phyloP scores from a whole-genome alignment of 1,140 invertebrate genomes.

The Macrosteles quadrilineatus region DNA sequence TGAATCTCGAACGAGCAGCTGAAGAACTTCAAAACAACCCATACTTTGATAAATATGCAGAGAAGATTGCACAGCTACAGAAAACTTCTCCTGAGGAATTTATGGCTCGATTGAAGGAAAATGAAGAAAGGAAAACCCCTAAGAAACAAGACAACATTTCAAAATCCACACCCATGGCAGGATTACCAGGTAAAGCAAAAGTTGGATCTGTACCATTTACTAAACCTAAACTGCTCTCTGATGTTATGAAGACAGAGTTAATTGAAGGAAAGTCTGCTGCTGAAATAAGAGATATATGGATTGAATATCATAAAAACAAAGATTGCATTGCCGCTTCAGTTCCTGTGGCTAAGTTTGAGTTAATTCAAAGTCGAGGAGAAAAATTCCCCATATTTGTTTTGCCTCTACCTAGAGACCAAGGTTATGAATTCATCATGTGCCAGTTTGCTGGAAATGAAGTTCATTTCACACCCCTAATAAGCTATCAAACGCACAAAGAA shows the following conservation, averaged over 20 bases:
- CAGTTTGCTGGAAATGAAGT: conserved; percentile 74
- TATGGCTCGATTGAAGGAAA: conserved; percentile 62
- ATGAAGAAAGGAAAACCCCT: conserved; percentile 54
- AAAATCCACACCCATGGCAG: neutral
- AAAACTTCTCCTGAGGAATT: conserved; percentile 75
- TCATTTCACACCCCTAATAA: conserved; percentile 84
- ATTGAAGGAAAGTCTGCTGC: conserved; percentile 69
- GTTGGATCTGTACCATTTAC: conserved; percentile 17
- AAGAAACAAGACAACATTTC: conserved; percentile 48
- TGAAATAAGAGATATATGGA: conserved; percentile 79
- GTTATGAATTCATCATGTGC: conserved; percentile 86
- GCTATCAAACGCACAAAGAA: conserved; percentile 88
- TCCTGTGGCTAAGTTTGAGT: conserved; percentile 59
- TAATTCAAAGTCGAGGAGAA: conserved; percentile 58
- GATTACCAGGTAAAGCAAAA: conserved; percentile 39
- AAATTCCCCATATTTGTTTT: conserved; percentile 75
- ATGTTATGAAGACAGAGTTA: conserved; percentile 79
- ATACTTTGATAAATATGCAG: conserved; percentile 79
- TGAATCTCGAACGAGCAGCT: conserved; percentile 54
- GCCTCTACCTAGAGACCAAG: conserved; percentile 76
- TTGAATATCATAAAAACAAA: conserved; percentile 76
- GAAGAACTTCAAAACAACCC: conserved; percentile 73
- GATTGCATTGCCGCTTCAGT: conserved; percentile 72
- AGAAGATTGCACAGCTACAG: conserved; percentile 73
- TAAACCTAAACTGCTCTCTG: conserved; percentile 56